Conservation (phyloP, 2,113 vertebrate genomes). For the Rhynchopsitta pachyrhyncha region DNA sequence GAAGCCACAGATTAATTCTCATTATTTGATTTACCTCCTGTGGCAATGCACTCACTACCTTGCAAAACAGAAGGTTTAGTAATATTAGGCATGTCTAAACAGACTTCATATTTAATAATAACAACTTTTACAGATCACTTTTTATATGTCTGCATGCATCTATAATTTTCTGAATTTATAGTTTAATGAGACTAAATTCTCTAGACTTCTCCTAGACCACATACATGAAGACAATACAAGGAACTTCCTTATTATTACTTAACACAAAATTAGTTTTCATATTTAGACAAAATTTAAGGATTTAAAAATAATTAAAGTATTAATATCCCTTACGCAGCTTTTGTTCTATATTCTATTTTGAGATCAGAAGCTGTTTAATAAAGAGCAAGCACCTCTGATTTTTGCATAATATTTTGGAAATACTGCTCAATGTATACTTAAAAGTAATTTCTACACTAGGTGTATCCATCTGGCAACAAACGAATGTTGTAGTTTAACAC, state of each 20-base stretch:
- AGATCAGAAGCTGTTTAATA: background rate
- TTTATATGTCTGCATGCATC: background rate
- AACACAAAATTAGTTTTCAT: background rate
- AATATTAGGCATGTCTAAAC: background rate
- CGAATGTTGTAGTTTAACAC: background rate
- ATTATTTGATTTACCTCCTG: background rate
- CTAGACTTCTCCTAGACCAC: background rate
- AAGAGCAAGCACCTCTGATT: background rate
- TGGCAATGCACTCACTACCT: background rate
- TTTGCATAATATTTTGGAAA: background rate
- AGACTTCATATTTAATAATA: background rate
- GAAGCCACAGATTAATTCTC: background rate
- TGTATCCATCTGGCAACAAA: background rate
- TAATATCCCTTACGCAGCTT: background rate
- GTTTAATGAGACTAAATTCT: background rate
- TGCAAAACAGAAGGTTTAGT: background rate
- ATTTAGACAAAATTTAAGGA: background rate
- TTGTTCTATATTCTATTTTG: background rate
- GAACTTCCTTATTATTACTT: background rate
- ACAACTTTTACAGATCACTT: background rate
- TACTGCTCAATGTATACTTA: background rate
- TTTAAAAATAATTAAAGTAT: background rate
- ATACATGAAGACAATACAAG: background rate
- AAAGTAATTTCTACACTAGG: background rate
- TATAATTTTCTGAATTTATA: background rate